Percentiles rank a stretch among this genome's conserved stretches.
Evolutionary conservation across 2,888 invertebrate species (phyloP).

Genomic region (Onchidella celtica): DNA sequence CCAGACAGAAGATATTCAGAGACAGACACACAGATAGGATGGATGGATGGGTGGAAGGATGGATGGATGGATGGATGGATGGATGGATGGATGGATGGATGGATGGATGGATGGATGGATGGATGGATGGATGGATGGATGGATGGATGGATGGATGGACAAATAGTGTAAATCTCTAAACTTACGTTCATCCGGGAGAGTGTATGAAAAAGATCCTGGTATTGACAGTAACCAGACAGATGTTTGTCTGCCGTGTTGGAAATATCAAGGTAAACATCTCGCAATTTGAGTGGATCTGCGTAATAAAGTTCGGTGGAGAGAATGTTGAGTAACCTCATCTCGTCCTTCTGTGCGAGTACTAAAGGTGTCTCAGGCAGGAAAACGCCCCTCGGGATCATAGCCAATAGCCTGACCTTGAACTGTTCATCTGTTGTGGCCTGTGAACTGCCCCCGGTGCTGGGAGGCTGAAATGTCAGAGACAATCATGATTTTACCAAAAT

Average conservation of each 20-base stretch:
- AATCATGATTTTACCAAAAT: no score
- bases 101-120: no score
- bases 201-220: slow-evolving; percentile 62
- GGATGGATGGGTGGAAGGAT: no score
- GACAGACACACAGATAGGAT: no score
- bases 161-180: no score
- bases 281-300: slow-evolving; percentile 60
- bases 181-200: slow-evolving; percentile 61
- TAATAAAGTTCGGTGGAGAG: slow-evolving; percentile 63
- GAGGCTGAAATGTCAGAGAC: not conserved
- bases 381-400: slow-evolving; percentile 59
- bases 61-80: no score
- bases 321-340: slow-evolving; percentile 62
- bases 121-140: no score
- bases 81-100: no score
- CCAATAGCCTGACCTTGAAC: slow-evolving; percentile 51
- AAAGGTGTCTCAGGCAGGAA: slow-evolving; percentile 69
- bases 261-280: slow-evolving; percentile 72
- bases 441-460: not conserved
- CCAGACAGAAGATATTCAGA: no score
- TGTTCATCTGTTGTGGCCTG: not conserved
- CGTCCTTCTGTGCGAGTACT: slow-evolving; percentile 60
- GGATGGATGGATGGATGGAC: no score
- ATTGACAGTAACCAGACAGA: slow-evolving; percentile 66
- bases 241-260: slow-evolving; percentile 65